Conservation (phyloP, 2,888 invertebrate genomes). For the Troides aeacus region DNA sequence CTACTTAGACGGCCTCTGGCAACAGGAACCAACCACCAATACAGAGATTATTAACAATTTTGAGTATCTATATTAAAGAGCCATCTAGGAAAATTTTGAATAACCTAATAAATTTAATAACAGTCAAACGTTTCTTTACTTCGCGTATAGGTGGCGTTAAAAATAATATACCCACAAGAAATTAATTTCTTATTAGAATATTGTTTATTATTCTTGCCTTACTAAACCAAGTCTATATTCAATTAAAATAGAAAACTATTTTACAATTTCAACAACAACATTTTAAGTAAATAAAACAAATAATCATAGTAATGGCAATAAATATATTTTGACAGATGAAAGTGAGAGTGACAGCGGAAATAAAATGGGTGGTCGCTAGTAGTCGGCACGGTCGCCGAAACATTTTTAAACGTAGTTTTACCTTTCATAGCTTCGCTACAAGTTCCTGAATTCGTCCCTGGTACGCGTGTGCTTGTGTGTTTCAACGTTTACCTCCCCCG, state of each 20-base stretch:
- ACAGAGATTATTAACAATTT: no score
- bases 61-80: not conserved
- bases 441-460: slow-evolving; percentile 34
- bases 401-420: slow-evolving; percentile 49
- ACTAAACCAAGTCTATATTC: not conserved
- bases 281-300: not conserved
- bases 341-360: slow-evolving; percentile 45
- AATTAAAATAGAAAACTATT: not conserved
- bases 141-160: slow-evolving; percentile 21
- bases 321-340: slow-evolving; percentile 33
- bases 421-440: slow-evolving; percentile 33
- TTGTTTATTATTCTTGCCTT: not conserved
- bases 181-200: not conserved
- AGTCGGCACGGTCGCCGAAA: slow-evolving; percentile 41
- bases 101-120: not conserved
- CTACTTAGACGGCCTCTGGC: no score
- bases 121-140: not conserved
- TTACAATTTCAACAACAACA: not conserved
- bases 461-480: slow-evolving; percentile 38
- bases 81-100: slow-evolving; percentile 4
- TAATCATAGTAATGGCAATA: slow-evolving; percentile 36
- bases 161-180: not conserved
- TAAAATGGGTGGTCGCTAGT: slow-evolving; percentile 64
- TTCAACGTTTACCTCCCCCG: slow-evolving; percentile 45
- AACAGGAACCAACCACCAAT: no score